A percentile compares a stretch with the other conserved stretches of the same genome.
Evolutionary conservation across 2,797 vertebrate genomes (phyloP).

Genomic region (Pangasius sanitwongsei): DNA sequence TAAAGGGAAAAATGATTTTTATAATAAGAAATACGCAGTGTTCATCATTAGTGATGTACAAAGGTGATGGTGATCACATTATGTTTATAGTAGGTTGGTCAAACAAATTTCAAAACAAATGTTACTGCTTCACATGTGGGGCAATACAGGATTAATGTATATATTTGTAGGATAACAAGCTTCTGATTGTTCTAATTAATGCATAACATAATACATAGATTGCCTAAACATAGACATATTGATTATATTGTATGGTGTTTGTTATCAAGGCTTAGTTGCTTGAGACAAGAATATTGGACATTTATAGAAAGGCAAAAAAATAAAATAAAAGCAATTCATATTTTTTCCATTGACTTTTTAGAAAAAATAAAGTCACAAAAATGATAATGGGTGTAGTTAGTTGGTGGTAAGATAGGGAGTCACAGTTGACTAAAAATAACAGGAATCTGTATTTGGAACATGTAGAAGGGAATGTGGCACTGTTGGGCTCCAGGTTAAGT

Average conservation of each 20-base stretch:
- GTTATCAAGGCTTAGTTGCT: background rate
- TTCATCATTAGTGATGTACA: background rate
- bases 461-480: background rate
- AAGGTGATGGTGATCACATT: background rate
- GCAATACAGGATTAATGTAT: background rate
- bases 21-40: background rate
- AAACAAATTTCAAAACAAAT: background rate
- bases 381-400: background rate
- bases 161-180: background rate
- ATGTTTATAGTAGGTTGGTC: background rate
- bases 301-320: background rate
- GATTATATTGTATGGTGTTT: constrained; percentile 5
- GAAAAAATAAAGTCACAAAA: background rate
- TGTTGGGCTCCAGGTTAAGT: background rate
- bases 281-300: background rate
- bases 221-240: background rate
- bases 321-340: background rate
- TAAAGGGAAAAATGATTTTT: background rate
- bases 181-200: background rate
- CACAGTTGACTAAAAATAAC: background rate
- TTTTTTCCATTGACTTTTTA: background rate
- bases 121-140: background rate
- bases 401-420: background rate
- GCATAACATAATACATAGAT: background rate
- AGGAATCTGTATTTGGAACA: background rate